Base-by-base conservation (phyloP, 1,140 invertebrate species). In the Neodiprion virginianus region DNA sequence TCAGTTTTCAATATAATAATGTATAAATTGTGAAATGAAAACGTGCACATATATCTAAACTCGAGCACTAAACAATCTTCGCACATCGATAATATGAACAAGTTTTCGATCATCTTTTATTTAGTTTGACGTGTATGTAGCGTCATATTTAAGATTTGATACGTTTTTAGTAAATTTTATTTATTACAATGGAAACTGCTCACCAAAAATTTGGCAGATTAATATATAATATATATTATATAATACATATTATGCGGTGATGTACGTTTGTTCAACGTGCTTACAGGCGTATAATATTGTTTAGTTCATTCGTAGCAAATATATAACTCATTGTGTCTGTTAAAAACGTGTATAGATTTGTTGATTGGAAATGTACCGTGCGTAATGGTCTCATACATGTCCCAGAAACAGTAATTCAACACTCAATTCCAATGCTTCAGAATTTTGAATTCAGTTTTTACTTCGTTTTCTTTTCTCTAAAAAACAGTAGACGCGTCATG, bases 111-210 rank as follows among this genome's bases (percentile, higher is more conserved):
- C 28, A 28, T 28, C 28, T 5, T 17, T 17, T 17, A 5, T 28
- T 28, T 28, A 2, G 28, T 28, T 28, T 28, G 28, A 40, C 5
- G 28, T 1, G 28, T 40, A 40, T 5, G 28, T 40, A 0, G 28
- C 28, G 28, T 40, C 28, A 3, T 40, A 40, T 40, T 40, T 40
- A 40, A 40, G 5, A 40, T 40, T 5, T 40, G 28, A 40, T 40
- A 40, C 5, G 28, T 77, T 80, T 84, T 81, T 78, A 69, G 67
- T 69, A 78, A 79, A 72, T 86, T 87, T 84, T 84, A 84, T 87
- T 86, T 86, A 83, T 76, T 86, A 88, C 81, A 86, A 86, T 87
- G 85, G 84, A 86, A 86, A 85, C 77, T 86, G 81, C 83, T 74
- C 76, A 83, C 85, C 78, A 81, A 85, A 85, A 83, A 85, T 72